These are phyloP conservation scores for Zaprionus lineosus DNA, from an alignment of 2,888 invertebrate species.

Conservation along the genomic window DNA sequence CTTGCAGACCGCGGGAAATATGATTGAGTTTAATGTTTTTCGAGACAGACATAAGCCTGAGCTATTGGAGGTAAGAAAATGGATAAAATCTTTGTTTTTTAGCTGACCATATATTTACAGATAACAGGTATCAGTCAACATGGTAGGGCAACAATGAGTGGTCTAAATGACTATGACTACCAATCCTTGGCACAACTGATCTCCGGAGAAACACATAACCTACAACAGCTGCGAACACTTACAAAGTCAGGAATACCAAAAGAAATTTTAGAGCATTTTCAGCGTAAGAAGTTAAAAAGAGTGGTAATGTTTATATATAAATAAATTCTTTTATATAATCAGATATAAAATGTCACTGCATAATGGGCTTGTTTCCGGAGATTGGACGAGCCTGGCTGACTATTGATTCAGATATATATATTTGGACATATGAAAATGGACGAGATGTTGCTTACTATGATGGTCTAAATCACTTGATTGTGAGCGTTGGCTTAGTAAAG, in stretches of 20 bases:
- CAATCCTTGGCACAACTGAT: constrained; percentile 89
- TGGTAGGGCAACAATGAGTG: constrained; percentile 93
- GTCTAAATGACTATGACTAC: constrained; percentile 95
- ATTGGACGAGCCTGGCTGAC: constrained; percentile 98
- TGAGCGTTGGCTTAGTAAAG: constrained; percentile 94
- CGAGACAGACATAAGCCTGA: constrained; percentile 79
- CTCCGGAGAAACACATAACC: constrained; percentile 86
- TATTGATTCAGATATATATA: constrained; percentile 97
- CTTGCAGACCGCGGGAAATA: constrained; percentile 90
- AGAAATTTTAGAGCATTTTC: constrained; percentile 97
- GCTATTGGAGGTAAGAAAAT: constrained; percentile 81
- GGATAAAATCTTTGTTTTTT: too few species aligned
- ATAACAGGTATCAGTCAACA: constrained; percentile 87
- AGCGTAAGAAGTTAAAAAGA: constrained; percentile 86
- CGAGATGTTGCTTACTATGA: constrained; percentile 98
- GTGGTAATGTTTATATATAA: neutral
- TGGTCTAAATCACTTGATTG: constrained; percentile 95
- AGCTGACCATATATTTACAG: constrained; percentile 81
- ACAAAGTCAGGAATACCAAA: constrained; percentile 95
- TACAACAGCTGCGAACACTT: constrained; percentile 90
- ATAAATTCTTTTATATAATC: constrained; percentile 25
- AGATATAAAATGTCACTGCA: constrained; percentile 98
- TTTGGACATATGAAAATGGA: constrained; percentile 97
- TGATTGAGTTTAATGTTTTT: constrained; percentile 88
- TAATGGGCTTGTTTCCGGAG: constrained; percentile 98